phyloP scores from a whole-genome alignment of 1,140 invertebrate genomes.

The Hyphantria cunea region DNA sequence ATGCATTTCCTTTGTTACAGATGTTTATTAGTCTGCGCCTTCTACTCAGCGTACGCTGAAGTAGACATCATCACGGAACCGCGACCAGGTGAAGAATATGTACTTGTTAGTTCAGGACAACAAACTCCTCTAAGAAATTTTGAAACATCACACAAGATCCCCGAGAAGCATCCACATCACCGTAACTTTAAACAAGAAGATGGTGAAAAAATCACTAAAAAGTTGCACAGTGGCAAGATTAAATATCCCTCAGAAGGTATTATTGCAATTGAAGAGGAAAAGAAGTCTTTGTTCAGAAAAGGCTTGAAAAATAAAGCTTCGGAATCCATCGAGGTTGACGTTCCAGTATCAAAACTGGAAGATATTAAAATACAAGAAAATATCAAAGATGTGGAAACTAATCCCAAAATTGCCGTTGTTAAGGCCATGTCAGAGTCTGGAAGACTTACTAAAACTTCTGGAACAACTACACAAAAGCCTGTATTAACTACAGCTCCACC shows the following conservation, averaged over 20 bases:
- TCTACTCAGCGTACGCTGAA: constrained; percentile 60
- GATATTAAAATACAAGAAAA: constrained; percentile 75
- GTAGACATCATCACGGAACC: constrained; percentile 82
- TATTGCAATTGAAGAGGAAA: constrained; percentile 76
- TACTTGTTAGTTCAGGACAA: constrained; percentile 76
- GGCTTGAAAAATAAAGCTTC: constrained; percentile 66
- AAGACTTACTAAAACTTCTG: constrained; percentile 60
- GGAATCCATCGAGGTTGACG: constrained; percentile 73
- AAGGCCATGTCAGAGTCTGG: constrained; percentile 78
- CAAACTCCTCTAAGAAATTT: constrained; percentile 72
- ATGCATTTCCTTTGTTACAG: constrained; percentile 66
- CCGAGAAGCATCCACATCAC: constrained; percentile 72
- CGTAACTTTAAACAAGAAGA: constrained; percentile 59
- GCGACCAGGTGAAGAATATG: constrained; percentile 81
- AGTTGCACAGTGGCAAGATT: constrained; percentile 56
- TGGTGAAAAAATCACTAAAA: constrained; percentile 60
- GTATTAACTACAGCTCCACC: constrained; percentile 70
- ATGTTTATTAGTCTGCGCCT: constrained; percentile 65
- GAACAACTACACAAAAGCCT: constrained; percentile 76
- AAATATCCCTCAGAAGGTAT: constrained; percentile 71
- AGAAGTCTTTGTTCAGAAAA: constrained; percentile 63
- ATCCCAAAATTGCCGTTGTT: constrained; percentile 75
- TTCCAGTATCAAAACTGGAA: constrained; percentile 76
- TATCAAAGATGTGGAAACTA: constrained; percentile 61
- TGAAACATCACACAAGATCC: constrained; percentile 78